Percentiles rank a stretch among this genome's conserved stretches.
Conservation (phyloP, 2,797 vertebrate species). For the Erpetoichthys calabaricus region DNA sequence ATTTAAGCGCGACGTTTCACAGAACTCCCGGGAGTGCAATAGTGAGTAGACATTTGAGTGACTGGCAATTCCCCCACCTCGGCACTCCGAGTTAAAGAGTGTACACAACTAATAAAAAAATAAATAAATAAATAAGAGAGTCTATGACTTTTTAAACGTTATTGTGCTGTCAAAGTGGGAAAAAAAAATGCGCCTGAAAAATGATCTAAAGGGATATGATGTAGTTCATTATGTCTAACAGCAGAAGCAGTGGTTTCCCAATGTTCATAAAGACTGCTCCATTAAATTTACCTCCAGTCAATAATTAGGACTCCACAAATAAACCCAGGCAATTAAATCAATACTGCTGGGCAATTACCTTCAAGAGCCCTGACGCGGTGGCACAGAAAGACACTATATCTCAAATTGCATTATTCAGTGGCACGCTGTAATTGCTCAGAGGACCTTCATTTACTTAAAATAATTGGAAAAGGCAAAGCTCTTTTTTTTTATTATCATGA, state of each 20-base stretch:
- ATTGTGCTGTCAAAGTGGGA: conserved; percentile 70
- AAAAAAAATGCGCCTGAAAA: conserved; percentile 87
- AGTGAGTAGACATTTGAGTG: conserved; percentile 42
- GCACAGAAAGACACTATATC: conserved; percentile 75
- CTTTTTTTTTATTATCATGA: conserved; percentile 17
- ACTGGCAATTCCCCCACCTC: conserved; percentile 34
- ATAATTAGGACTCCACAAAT: conserved; percentile 99
- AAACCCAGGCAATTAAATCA: conserved; percentile 98
- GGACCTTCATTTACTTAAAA: conserved; percentile 16
- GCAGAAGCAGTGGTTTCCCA: conserved; percentile 78
- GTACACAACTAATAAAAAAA: conserved; percentile 73
- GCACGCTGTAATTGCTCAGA: conserved; percentile 35
- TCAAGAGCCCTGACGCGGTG: conserved; percentile 61
- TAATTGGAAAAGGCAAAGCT: conserved; percentile 16
- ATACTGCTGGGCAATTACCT: conserved; percentile 76
- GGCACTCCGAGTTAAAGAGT: conserved; percentile 58
- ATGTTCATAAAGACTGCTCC: conserved; percentile 89
- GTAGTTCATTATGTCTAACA: conserved; percentile 81
- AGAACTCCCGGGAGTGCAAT: conserved; percentile 24
- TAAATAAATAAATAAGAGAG: conserved; percentile 43
- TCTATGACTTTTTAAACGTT: conserved; percentile 87
- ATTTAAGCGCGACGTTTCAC: conserved; percentile 1
- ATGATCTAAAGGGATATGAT: conserved; percentile 74
- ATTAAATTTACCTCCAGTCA: conserved; percentile 98
- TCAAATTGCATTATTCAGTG: conserved; percentile 45